These are phyloP conservation scores for Zaprionus kolodkinae DNA, from an alignment of 1,140 invertebrate species.

Conservation along the genomic window DNA sequence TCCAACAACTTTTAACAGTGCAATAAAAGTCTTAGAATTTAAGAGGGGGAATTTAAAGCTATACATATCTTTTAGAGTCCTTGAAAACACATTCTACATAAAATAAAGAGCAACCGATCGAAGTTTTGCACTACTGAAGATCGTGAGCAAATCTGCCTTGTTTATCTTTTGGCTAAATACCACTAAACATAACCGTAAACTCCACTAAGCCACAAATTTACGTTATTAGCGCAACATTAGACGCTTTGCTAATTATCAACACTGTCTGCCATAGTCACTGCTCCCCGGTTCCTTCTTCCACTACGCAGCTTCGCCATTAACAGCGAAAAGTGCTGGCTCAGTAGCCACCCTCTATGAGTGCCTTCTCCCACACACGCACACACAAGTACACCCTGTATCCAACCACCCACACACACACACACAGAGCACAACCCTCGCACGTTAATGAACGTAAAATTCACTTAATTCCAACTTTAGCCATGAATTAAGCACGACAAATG, in stretches of 20 bases:
- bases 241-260: conserved; percentile 76
- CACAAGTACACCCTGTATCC: background rate
- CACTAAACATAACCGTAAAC: conserved; percentile 1
- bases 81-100: too few species aligned
- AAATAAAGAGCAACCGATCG: too few species aligned
- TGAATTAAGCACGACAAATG: conserved; percentile 83
- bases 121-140: background rate
- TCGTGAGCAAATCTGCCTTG: background rate
- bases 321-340: conserved; percentile 43
- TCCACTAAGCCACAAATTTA: conserved; percentile 72
- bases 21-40: background rate
- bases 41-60: background rate
- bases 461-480: conserved; percentile 84
- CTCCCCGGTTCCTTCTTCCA: background rate
- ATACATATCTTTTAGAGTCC: too few species aligned
- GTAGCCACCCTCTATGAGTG: conserved; percentile 7
- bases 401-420: conserved; percentile 18
- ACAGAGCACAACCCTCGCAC: conserved; percentile 71
- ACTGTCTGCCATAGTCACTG: conserved; percentile 47
- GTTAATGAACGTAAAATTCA: conserved; percentile 84
- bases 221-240: conserved; percentile 80
- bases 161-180: background rate
- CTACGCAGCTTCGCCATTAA: conserved; percentile 17
- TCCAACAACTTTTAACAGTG: conserved; percentile 16
- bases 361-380: conserved; percentile 13